These are phyloP conservation scores for Solenopsis fugax DNA, from an alignment of 1,140 invertebrate genomes.

Conservation along the genomic window DNA sequence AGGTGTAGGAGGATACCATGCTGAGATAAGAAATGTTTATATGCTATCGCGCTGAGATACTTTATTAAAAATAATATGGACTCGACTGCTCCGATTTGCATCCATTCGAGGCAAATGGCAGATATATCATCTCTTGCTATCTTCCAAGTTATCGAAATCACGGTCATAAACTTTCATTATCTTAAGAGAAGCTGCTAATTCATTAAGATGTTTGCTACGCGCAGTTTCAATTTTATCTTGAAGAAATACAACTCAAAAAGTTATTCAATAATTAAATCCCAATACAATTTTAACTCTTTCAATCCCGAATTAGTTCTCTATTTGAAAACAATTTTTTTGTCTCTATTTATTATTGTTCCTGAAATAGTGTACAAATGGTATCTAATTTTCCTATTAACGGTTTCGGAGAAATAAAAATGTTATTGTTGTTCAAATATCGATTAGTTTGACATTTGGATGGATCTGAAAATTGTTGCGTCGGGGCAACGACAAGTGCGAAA, in stretches of 20 bases:
- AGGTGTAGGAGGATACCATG: slow-evolving; percentile 50
- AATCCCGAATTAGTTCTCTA: too few relatives aligned
- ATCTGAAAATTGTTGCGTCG: too few relatives aligned
- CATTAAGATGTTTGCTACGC: not conserved
- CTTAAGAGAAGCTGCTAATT: not conserved
- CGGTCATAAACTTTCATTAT: not conserved
- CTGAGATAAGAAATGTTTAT: slow-evolving; percentile 81
- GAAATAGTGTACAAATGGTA: too few relatives aligned
- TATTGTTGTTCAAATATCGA: too few relatives aligned
- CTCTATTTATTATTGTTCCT: too few relatives aligned
- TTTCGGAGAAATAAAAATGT: too few relatives aligned
- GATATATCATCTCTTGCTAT: not conserved
- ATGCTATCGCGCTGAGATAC: slow-evolving; percentile 64
- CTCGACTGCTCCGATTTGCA: slow-evolving; percentile 5
- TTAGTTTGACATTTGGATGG: too few relatives aligned
- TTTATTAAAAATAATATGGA: slow-evolving; percentile 81
- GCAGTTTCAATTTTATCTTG: not conserved
- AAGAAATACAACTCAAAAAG: not conserved
- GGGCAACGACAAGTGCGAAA: too few relatives aligned
- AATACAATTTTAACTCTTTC: not conserved
- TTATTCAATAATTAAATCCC: not conserved
- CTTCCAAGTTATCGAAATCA: not conserved
- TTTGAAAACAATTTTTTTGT: too few relatives aligned
- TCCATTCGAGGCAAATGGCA: not conserved
- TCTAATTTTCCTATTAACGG: too few relatives aligned